These are phyloP conservation scores for Trematomus loennbergii DNA, from an alignment of 2,113 vertebrate genomes.

Conservation along the genomic window DNA sequence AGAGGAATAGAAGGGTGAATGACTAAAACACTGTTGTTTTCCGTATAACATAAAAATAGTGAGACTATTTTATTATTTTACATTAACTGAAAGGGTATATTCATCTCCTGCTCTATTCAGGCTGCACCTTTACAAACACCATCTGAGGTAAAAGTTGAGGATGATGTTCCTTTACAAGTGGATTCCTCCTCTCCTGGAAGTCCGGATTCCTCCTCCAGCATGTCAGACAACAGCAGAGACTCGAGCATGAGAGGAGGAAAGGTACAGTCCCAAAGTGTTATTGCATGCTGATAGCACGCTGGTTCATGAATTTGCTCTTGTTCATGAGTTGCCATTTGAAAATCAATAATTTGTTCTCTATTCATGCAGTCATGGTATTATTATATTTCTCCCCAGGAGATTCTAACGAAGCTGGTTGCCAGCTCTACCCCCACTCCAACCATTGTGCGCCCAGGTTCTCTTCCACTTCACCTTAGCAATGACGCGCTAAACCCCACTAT, in stretches of 20 bases:
- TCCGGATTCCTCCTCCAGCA: constrained; percentile 86
- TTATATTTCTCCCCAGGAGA: constrained; percentile 78
- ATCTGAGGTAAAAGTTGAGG: constrained; percentile 90
- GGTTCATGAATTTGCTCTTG: not conserved
- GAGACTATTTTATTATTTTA: not conserved
- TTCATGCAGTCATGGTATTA: not conserved
- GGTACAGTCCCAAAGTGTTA: constrained; percentile 3
- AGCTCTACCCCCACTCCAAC: constrained; percentile 92
- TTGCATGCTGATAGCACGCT: not conserved
- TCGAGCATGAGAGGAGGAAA: constrained; percentile 69
- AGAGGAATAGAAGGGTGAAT: constrained; percentile 72
- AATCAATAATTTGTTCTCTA: not conserved
- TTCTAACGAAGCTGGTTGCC: constrained; percentile 85
- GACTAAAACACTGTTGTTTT: not conserved
- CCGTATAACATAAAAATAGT: not conserved
- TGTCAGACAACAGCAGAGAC: constrained; percentile 80
- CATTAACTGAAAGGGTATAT: not conserved
- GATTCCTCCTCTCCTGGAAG: constrained; percentile 93
- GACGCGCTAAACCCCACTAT: constrained; percentile 92
- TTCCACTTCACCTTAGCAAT: constrained; percentile 92
- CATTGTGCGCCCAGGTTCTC: constrained; percentile 94
- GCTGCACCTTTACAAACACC: constrained; percentile 85
- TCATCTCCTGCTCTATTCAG: constrained; percentile 48
- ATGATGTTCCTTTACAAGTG: constrained; percentile 91
- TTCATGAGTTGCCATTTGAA: not conserved